A percentile compares a stretch with the other conserved stretches of the same genome.
phyloP scores from a whole-genome alignment of 2,888 invertebrate species.

The Oasisia sp. region DNA sequence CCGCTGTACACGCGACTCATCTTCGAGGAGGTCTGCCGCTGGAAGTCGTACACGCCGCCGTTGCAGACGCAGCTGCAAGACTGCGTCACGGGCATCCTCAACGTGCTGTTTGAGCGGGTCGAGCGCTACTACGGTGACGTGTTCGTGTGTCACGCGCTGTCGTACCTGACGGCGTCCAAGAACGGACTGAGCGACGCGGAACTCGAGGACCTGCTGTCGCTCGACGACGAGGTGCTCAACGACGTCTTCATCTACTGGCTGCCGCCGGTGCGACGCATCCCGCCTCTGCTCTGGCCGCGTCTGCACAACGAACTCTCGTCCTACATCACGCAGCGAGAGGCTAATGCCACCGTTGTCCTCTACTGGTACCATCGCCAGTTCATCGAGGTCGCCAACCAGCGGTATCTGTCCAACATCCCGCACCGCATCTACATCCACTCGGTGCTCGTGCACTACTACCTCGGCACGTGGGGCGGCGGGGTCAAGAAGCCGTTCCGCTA shows the following conservation, averaged over 20 bases:
- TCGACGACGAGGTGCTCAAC: conserved; percentile 46
- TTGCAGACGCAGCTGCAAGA: conserved; percentile 37
- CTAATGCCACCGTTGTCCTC: conserved; percentile 45
- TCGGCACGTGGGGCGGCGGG: conserved; percentile 56
- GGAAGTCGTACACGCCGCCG: conserved; percentile 43
- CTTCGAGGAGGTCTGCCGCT: conserved; percentile 45
- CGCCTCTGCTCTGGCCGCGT: conserved; percentile 47
- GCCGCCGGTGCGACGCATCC: conserved; percentile 54
- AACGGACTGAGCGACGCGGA: conserved; percentile 48
- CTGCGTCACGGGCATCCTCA: conserved; percentile 48
- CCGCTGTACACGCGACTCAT: conserved; percentile 47
- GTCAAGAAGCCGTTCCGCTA: conserved; percentile 50
- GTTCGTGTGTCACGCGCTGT: conserved; percentile 44
- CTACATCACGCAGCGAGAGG: conserved; percentile 49
- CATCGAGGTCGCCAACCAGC: conserved; percentile 41
- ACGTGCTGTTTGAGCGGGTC: conserved; percentile 45
- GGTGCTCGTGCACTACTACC: conserved; percentile 57
- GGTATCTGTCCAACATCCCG: conserved; percentile 38
- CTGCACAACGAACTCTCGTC: conserved; percentile 41
- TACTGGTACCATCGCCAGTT: conserved; percentile 49
- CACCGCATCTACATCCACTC: conserved; percentile 46
- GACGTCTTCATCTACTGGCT: conserved; percentile 47
- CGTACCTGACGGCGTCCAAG: conserved; percentile 48
- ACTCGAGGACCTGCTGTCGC: conserved; percentile 45
- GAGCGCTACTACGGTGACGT: conserved; percentile 44